These are phyloP conservation scores for Conus betulinus DNA, from an alignment of 1,140 invertebrate species.

Conservation along the genomic window DNA sequence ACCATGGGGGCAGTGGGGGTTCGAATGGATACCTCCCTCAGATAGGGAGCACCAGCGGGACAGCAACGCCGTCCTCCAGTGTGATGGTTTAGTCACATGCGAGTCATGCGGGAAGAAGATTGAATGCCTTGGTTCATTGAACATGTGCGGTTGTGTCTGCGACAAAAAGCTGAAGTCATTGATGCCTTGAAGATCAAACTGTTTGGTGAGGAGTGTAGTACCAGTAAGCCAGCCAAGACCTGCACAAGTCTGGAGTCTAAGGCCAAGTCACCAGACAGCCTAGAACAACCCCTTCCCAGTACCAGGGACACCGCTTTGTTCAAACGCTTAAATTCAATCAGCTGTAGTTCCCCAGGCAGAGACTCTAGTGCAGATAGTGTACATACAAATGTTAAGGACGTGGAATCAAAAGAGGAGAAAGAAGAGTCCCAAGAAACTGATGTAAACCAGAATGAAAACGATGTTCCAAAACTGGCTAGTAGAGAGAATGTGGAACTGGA, in stretches of 20 bases:
- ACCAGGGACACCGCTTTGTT: constrained; percentile 34
- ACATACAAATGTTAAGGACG: background rate
- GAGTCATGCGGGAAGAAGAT: constrained; percentile 98
- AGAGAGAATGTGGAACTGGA: background rate
- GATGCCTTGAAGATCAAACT: constrained; percentile 78
- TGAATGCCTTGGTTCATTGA: constrained; percentile 94
- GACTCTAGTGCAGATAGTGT: background rate
- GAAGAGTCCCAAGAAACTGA: constrained; percentile 1
- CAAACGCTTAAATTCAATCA: constrained; percentile 16
- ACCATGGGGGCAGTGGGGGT: constrained; percentile 5
- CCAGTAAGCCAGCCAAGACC: background rate
- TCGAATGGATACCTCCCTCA: constrained; percentile 34
- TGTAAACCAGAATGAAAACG: background rate
- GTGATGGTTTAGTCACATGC: constrained; percentile 85
- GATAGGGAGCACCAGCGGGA: background rate
- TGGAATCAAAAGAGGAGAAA: background rate
- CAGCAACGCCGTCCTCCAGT: background rate
- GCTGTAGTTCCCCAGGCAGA: background rate
- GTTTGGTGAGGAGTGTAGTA: constrained; percentile 74
- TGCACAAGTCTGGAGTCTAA: background rate
- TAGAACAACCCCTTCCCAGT: constrained; percentile 28
- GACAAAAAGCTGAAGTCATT: constrained; percentile 69
- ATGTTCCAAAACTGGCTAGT: background rate
- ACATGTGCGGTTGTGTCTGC: constrained; percentile 84
- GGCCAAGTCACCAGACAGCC: background rate